Evolutionary conservation across 2,113 vertebrate genomes (phyloP).

Genomic region (Ancistrus triradiatus): DNA sequence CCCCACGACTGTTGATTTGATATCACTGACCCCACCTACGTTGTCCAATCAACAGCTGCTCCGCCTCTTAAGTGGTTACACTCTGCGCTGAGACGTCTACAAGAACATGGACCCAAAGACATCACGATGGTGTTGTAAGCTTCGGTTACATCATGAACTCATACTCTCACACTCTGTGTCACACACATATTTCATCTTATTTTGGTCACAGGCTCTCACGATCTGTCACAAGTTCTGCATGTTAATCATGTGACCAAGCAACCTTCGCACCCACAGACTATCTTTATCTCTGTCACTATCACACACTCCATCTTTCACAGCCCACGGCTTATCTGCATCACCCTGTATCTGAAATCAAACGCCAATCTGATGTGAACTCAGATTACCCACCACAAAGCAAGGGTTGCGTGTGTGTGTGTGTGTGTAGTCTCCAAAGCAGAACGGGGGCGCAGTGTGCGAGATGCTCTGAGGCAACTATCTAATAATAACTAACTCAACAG

Average conservation of each 20-base stretch:
- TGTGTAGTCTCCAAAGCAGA: neutral
- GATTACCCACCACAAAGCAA: constrained; percentile 24
- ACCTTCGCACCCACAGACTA: neutral
- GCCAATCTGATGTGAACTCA: constrained; percentile 32
- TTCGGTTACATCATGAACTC: no score
- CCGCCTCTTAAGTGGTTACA: no score
- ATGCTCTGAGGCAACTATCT: constrained; percentile 21
- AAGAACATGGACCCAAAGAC: no score
- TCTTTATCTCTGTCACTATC: neutral
- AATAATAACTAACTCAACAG: constrained; percentile 32
- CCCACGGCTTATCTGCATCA: constrained; percentile 22
- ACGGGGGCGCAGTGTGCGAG: constrained; percentile 13
- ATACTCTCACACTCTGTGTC: no score
- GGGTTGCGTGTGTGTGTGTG: neutral
- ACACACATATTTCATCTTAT: no score
- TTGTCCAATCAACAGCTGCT: no score
- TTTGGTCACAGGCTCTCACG: no score
- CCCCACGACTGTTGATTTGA: no score
- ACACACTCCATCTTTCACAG: constrained; percentile 7
- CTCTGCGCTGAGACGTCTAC: no score
- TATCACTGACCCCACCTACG: no score
- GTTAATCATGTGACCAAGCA: constrained; percentile 27
- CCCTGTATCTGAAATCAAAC: constrained; percentile 43
- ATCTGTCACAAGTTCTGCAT: no score
- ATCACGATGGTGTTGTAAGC: no score